Conservation (phyloP, 2,797 vertebrate genomes). For the Anabacerthia variegaticeps region DNA sequence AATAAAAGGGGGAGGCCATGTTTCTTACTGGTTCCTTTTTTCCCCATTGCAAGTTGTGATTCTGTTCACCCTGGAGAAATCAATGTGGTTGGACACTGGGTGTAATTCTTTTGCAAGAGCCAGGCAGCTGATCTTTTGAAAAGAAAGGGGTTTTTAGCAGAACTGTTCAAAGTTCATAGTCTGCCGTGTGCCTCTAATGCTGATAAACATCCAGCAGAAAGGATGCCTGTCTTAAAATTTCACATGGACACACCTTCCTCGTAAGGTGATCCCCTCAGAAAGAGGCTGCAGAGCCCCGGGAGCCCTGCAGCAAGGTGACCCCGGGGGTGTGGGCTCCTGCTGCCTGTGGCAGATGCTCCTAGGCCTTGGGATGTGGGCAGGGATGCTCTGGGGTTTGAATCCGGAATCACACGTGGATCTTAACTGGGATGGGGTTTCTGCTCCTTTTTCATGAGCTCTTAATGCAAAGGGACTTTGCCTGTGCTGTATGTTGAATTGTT, state of each 20-base stretch:
- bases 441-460: conserved; percentile 23
- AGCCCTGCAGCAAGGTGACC: neutral
- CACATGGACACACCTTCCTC: neutral
- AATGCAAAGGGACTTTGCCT: conserved; percentile 6
- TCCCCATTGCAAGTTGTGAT: neutral
- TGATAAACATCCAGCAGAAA: conserved; percentile 27
- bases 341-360: neutral
- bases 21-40: neutral
- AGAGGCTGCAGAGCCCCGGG: neutral
- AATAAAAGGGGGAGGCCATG: neutral
- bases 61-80: neutral
- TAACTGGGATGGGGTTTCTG: neutral
- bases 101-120: conserved; percentile 58
- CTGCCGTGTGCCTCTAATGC: conserved; percentile 12
- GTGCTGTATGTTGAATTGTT: neutral
- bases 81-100: neutral
- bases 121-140: conserved; percentile 41
- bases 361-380: neutral
- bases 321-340: neutral
- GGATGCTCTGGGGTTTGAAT: fast-evolving
- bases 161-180: conserved; percentile 45
- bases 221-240: neutral
- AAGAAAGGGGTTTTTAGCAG: conserved; percentile 23
- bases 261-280: neutral
- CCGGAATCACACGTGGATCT: fast-evolving